Conservation (phyloP, 2,797 vertebrate genomes). For the Diceros bicornis region DNA sequence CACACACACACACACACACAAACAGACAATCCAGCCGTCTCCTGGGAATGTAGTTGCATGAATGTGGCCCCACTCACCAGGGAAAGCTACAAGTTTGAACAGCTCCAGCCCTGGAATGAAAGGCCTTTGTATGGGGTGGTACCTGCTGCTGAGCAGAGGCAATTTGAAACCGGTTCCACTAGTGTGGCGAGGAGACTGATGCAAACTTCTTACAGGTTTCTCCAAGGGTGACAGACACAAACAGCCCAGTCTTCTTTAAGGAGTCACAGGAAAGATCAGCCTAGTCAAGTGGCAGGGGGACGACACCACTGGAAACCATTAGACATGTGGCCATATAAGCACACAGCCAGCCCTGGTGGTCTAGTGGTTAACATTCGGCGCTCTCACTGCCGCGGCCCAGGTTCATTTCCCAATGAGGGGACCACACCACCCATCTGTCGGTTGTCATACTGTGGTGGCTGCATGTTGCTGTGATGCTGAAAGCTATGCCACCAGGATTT, state of each 20-base stretch:
- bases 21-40: not conserved
- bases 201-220: not conserved
- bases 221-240: constrained; percentile 51
- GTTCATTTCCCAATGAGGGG: no score
- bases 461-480: no score
- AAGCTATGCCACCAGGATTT: no score
- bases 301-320: not conserved
- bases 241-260: constrained; percentile 58
- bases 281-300: not conserved
- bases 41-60: not conserved
- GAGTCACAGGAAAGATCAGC: constrained; percentile 44
- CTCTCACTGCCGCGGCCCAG: no score
- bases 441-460: no score
- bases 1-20: no score
- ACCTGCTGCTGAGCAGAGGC: not conserved
- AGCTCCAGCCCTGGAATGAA: not conserved
- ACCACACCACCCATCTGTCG: no score
- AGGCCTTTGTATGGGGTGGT: constrained; percentile 49
- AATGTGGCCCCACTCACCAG: constrained; percentile 3
- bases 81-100: constrained; percentile 70
- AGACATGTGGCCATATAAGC: not conserved
- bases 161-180: constrained; percentile 78
- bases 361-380: no score
- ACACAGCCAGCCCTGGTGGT: not conserved
- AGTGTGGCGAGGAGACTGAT: constrained; percentile 21